A percentile compares a stretch with the other conserved stretches of the same genome.
Evolutionary conservation across 2,797 vertebrate genomes (phyloP).

Genomic region (Uromys caudimaculatus): DNA sequence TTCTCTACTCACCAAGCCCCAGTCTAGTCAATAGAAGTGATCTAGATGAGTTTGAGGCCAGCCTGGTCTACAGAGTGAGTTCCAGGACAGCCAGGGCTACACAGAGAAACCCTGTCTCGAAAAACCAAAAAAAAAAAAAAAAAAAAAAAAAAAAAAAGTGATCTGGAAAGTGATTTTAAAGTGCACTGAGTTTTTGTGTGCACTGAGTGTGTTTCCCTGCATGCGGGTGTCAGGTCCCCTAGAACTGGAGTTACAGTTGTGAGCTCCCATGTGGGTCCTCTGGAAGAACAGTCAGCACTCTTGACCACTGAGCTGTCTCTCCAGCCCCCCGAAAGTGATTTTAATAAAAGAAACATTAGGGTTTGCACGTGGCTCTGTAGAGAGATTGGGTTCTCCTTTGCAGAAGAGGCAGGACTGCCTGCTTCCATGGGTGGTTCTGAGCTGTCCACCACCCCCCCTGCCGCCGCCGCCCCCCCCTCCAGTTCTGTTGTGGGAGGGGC

Average conservation of each 20-base stretch:
- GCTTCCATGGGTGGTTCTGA: not conserved
- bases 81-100: too few relatives aligned
- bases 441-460: not conserved
- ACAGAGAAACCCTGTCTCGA: too few relatives aligned
- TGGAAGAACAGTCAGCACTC: too few relatives aligned
- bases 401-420: not conserved
- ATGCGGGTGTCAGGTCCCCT: not conserved
- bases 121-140: too few relatives aligned
- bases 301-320: too few relatives aligned
- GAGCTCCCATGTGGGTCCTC: too few relatives aligned
- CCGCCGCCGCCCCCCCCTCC: not conserved
- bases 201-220: not conserved
- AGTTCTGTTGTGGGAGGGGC: not conserved
- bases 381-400: slow-evolving; percentile 2
- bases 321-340: not conserved
- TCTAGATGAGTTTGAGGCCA: too few relatives aligned
- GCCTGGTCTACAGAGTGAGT: too few relatives aligned
- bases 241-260: not conserved
- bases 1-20: slow-evolving; percentile 44
- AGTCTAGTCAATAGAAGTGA: not conserved
- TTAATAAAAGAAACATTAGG: not conserved
- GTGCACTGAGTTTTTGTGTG: too few relatives aligned
- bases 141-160: too few relatives aligned
- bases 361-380: not conserved
- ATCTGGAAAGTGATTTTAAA: not conserved